A percentile compares a stretch with the other conserved stretches of the same genome.
Conservation (phyloP, 2,797 vertebrate genomes). For the Centropyge bicolor region DNA sequence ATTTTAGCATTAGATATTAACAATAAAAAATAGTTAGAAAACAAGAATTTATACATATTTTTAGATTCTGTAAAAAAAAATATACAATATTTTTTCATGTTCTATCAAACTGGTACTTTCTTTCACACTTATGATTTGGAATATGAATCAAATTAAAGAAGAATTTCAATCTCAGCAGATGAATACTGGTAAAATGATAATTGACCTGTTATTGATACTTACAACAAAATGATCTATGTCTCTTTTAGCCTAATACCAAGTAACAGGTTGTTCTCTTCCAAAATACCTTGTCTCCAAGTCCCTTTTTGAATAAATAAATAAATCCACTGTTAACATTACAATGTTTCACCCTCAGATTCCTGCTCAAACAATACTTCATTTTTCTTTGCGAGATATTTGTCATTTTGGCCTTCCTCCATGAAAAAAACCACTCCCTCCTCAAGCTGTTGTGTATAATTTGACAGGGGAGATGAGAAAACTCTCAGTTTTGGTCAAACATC, state of each 20-base stretch:
- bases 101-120: too few relatives aligned
- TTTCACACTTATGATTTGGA: too few relatives aligned
- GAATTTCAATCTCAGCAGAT: too few relatives aligned
- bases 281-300: background rate
- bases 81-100: too few relatives aligned
- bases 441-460: conserved; percentile 57
- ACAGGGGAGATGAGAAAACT: conserved; percentile 46
- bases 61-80: background rate
- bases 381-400: too few relatives aligned
- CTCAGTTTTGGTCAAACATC: conserved; percentile 58
- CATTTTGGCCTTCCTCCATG: too few relatives aligned
- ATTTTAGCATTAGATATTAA: background rate
- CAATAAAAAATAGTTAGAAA: background rate
- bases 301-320: background rate
- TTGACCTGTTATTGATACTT: too few relatives aligned
- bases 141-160: too few relatives aligned
- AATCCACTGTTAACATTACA: background rate
- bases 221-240: background rate
- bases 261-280: background rate
- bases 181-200: too few relatives aligned
- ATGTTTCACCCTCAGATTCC: background rate
- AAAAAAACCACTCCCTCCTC: background rate
- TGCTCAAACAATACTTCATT: conserved; percentile 1
- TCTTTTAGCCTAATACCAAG: background rate
- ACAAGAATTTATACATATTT: background rate